Percentiles rank a stretch among this genome's conserved stretches.
Evolutionary conservation across 2,113 vertebrate genomes (phyloP).

Genomic region (Rhinoderma darwinii): DNA sequence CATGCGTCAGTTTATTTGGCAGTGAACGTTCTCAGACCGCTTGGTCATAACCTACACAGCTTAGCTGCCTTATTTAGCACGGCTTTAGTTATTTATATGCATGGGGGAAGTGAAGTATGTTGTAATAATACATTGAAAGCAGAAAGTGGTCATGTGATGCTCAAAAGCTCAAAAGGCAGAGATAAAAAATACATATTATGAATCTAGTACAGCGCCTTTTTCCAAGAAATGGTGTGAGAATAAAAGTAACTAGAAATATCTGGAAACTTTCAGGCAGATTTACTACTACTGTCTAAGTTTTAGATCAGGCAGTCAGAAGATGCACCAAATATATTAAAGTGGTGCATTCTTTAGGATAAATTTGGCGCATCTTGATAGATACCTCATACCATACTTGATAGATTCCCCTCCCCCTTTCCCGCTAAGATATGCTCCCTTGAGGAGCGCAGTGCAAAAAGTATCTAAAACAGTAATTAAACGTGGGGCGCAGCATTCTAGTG

Average conservation of each 20-base stretch:
- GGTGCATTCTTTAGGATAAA: no score
- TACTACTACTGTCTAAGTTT: no score
- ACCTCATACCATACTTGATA: no score
- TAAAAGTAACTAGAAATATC: background rate
- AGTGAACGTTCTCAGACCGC: slow-evolving; percentile 6
- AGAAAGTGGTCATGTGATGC: background rate
- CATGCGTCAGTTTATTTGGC: background rate
- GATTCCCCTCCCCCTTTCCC: no score
- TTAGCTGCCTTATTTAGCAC: background rate
- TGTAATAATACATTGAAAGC: slow-evolving; percentile 12
- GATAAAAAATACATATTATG: background rate
- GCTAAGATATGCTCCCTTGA: no score
- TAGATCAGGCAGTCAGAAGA: no score
- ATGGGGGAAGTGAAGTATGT: background rate
- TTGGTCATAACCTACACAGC: background rate
- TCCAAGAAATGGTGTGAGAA: background rate
- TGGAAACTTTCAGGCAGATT: no score
- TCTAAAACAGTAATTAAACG: no score
- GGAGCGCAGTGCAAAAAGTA: no score
- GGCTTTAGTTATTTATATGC: background rate
- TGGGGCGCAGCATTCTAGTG: no score
- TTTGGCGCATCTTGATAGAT: no score
- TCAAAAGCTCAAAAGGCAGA: background rate
- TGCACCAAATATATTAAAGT: no score
- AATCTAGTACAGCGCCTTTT: background rate